Percentiles rank a stretch among this genome's conserved stretches.
phyloP scores from a whole-genome alignment of 2,888 invertebrate species.

The Buathra laborator region DNA sequence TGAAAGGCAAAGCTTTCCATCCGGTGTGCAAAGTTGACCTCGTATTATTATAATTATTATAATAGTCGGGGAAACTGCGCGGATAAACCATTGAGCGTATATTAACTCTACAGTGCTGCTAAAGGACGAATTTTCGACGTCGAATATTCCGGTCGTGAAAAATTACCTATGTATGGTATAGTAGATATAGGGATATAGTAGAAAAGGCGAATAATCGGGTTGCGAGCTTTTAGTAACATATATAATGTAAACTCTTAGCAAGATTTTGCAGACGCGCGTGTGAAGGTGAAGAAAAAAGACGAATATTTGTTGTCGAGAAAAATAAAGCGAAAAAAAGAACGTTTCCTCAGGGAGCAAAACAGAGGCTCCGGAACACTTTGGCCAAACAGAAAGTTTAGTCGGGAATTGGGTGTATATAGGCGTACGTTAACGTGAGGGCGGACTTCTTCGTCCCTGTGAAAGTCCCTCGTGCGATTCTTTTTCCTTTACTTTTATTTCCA shows the following conservation, averaged over 20 bases:
- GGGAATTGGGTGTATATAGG: constrained; percentile 4
- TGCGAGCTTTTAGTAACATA: background rate
- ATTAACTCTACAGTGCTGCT: background rate
- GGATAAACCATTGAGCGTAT: constrained; percentile 1
- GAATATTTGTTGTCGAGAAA: constrained; percentile 7
- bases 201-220: background rate
- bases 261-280: background rate
- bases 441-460: background rate
- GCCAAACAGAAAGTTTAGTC: constrained; percentile 46
- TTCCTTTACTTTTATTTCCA: constrained; percentile 5
- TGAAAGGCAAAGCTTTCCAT: constrained; percentile 30
- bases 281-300: background rate
- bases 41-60: constrained; percentile 4
- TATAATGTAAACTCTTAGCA: background rate
- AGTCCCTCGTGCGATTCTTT: constrained; percentile 13
- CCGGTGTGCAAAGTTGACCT: constrained; percentile 34
- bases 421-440: constrained; percentile 12
- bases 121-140: background rate
- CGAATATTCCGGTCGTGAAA: constrained; percentile 6
- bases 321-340: background rate
- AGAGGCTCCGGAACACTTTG: background rate
- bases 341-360: background rate
- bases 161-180: too few relatives aligned
- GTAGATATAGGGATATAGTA: too few relatives aligned
- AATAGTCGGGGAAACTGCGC: constrained; percentile 32